A percentile compares a stretch with the other conserved stretches of the same genome.
phyloP scores from a whole-genome alignment of 2,888 invertebrate genomes.

The Myathropa florea region DNA sequence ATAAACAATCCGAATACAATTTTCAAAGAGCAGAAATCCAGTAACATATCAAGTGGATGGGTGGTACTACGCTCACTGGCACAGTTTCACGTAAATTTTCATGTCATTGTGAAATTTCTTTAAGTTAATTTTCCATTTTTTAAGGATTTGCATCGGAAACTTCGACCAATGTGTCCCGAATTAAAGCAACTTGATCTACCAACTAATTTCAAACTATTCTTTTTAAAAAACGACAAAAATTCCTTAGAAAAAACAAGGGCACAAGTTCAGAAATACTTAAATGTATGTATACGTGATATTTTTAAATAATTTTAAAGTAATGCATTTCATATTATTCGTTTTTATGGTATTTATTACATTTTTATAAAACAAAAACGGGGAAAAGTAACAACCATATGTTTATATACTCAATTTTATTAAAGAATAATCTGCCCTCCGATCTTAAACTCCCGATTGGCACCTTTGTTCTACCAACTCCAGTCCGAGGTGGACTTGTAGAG shows the following conservation, averaged over 20 bases:
- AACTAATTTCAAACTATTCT: slow-evolving; percentile 90
- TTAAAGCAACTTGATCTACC: slow-evolving; percentile 92
- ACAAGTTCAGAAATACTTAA: slow-evolving; percentile 92
- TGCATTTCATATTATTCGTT: background rate
- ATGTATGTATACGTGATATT: slow-evolving; percentile 82
- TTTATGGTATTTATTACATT: background rate
- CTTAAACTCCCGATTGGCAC: no score
- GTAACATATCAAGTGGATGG: slow-evolving; percentile 85
- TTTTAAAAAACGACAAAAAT: slow-evolving; percentile 90
- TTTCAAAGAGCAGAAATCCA: slow-evolving; percentile 80
- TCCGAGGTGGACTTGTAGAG: no score
- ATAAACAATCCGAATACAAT: slow-evolving; percentile 74
- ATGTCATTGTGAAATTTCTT: background rate
- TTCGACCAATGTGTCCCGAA: slow-evolving; percentile 90
- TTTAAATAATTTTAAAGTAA: background rate
- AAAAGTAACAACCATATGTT: no score
- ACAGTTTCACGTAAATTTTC: slow-evolving; percentile 83
- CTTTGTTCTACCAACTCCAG: no score
- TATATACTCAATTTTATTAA: no score
- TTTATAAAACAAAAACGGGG: no score
- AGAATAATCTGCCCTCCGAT: no score
- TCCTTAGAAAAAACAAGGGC: slow-evolving; percentile 91
- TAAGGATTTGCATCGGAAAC: slow-evolving; percentile 90
- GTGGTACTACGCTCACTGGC: slow-evolving; percentile 85
- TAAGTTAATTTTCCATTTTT: slow-evolving; percentile 80